phyloP scores from a whole-genome alignment of 2,888 invertebrate species.

The Tiliacea citrago region DNA sequence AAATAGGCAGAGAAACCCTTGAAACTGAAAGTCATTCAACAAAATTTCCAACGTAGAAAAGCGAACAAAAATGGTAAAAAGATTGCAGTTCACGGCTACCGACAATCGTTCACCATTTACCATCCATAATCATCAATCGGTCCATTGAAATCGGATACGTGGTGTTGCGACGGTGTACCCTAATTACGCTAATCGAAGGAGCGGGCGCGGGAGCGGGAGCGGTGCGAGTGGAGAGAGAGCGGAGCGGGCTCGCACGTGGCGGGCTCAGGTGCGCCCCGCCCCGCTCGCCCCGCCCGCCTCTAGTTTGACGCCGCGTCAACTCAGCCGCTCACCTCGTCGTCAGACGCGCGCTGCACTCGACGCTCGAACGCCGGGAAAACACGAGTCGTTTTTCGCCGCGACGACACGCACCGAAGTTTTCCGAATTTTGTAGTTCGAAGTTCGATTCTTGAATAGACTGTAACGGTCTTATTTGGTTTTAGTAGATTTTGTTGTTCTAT shows the following conservation, averaged over 20 bases:
- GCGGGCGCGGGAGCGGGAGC: conserved; percentile 70
- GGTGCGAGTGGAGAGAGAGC: conserved; percentile 70
- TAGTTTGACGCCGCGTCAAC: conserved; percentile 80
- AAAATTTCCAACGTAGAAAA: conserved; percentile 64
- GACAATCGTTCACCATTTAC: conserved; percentile 75
- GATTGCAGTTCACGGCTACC: conserved; percentile 72
- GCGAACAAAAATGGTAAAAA: conserved; percentile 63
- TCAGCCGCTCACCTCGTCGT: conserved; percentile 84
- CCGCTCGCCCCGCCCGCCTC: conserved; percentile 80
- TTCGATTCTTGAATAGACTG: conserved; percentile 70
- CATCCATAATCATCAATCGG: conserved; percentile 82
- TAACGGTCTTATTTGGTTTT: conserved; percentile 71
- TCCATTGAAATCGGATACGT: conserved; percentile 83
- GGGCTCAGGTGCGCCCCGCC: conserved; percentile 88
- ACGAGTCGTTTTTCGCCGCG: conserved; percentile 89
- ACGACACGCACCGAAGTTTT: conserved; percentile 82
- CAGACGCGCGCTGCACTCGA: conserved; percentile 89
- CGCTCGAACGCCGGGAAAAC: conserved; percentile 90
- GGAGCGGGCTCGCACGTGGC: conserved; percentile 80
- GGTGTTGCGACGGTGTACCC: conserved; percentile 76
- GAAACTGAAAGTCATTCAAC: conserved; percentile 28
- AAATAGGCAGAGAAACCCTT: conserved; percentile 23
- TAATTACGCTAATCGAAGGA: conserved; percentile 79
- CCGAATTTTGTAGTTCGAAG: conserved; percentile 79
- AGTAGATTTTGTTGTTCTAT: conserved; percentile 64